phyloP scores from a whole-genome alignment of 2,888 invertebrate species.

The Sminthurides aquaticus region DNA sequence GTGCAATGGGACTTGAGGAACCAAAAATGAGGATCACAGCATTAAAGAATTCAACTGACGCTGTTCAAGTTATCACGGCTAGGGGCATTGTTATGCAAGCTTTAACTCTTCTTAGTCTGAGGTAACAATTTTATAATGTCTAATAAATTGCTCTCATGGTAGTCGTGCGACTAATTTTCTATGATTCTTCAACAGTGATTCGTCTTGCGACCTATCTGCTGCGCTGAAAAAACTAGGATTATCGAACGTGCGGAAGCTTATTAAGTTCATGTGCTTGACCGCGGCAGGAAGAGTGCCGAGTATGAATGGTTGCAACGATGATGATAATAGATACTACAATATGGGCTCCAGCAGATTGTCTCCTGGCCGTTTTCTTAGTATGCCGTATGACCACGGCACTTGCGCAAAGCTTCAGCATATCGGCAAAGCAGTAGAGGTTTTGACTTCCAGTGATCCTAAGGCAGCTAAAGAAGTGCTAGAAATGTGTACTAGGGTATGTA shows the following conservation, averaged over 20 bases:
- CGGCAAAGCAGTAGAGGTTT: slow-evolving; percentile 36
- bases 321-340: slow-evolving; percentile 29
- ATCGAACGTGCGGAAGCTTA: slow-evolving; percentile 55
- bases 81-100: slow-evolving; percentile 54
- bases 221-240: slow-evolving; percentile 52
- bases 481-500: slow-evolving; percentile 53
- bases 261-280: slow-evolving; percentile 56
- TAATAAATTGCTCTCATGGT: neutral
- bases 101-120: slow-evolving; percentile 50
- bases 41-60: slow-evolving; percentile 51
- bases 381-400: slow-evolving; percentile 39
- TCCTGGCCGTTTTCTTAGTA: slow-evolving; percentile 31
- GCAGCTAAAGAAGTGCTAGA: slow-evolving; percentile 54
- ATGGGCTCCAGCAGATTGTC: slow-evolving; percentile 19
- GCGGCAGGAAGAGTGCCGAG: slow-evolving; percentile 51
- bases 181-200: slow-evolving; percentile 46
- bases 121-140: no score
- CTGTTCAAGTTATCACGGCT: slow-evolving; percentile 53
- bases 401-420: slow-evolving; percentile 41
- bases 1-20: slow-evolving; percentile 50
- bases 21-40: slow-evolving; percentile 52
- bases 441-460: slow-evolving; percentile 47
- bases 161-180: neutral
- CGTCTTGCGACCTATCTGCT: slow-evolving; percentile 49
- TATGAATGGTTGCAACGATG: slow-evolving; percentile 26